phyloP scores from a whole-genome alignment of 2,888 invertebrate species.

The Xanthia icteritia region DNA sequence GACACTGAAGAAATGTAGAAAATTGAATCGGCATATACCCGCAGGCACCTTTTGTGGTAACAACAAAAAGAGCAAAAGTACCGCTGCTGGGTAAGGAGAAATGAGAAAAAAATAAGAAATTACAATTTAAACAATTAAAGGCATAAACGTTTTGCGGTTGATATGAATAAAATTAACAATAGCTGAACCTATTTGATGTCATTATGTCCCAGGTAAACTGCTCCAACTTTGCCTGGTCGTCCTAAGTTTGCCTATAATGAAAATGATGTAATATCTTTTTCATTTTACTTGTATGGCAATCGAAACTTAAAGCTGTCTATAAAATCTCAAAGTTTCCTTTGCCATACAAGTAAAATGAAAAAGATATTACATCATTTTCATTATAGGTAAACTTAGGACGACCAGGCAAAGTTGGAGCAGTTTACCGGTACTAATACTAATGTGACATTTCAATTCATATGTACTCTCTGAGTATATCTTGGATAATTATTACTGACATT shows the following conservation, averaged over 20 bases:
- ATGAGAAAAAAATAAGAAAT: neutral
- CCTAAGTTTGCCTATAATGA: too few relatives aligned
- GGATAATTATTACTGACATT: neutral
- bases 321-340: too few relatives aligned
- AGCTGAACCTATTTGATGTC: neutral
- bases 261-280: too few relatives aligned
- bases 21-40: neutral
- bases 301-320: too few relatives aligned
- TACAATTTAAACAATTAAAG: neutral
- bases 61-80: neutral
- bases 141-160: neutral
- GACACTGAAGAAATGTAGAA: constrained; percentile 6
- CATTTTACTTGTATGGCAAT: too few relatives aligned
- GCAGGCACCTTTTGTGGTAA: constrained; percentile 14
- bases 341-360: too few relatives aligned
- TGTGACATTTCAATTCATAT: neutral
- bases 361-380: too few relatives aligned
- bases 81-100: constrained; percentile 31
- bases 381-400: too few relatives aligned
- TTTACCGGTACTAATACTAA: too few relatives aligned
- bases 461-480: neutral
- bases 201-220: too few relatives aligned
- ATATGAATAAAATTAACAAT: neutral
- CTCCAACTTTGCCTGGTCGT: too few relatives aligned
- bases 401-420: too few relatives aligned